Conservation (phyloP, 1,140 invertebrate species). For the Meloidogyne floridensis region DNA sequence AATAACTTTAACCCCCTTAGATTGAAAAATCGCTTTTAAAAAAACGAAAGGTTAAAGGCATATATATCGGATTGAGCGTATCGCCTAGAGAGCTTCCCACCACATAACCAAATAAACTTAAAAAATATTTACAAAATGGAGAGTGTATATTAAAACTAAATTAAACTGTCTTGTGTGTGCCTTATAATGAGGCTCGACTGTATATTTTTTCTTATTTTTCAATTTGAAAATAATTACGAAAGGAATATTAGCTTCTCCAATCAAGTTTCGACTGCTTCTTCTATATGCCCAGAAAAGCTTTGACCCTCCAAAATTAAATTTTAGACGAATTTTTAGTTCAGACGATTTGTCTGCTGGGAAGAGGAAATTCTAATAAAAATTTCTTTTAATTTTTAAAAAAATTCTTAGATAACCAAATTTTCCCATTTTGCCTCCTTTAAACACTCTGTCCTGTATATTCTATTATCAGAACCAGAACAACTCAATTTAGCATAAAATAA, state of each 20-base stretch:
- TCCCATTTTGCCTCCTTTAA: slow-evolving; percentile 37
- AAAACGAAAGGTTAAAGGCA: too few relatives aligned
- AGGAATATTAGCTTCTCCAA: slow-evolving; percentile 50
- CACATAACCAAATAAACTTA: too few relatives aligned
- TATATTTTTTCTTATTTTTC: too few relatives aligned
- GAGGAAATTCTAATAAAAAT: slow-evolving; percentile 30
- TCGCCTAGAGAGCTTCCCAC: too few relatives aligned
- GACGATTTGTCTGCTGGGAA: slow-evolving; percentile 48
- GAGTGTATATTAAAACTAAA: too few relatives aligned
- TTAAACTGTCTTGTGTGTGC: too few relatives aligned
- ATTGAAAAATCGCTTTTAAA: too few relatives aligned
- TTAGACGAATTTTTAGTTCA: slow-evolving; percentile 55
- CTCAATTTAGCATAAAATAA: slow-evolving; percentile 43
- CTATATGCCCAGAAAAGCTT: slow-evolving; percentile 26
- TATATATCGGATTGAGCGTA: too few relatives aligned
- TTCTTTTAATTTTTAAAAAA: neutral
- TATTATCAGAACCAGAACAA: slow-evolving; percentile 13
- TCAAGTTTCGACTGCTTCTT: slow-evolving; percentile 28
- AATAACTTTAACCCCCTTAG: too few relatives aligned
- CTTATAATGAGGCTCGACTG: too few relatives aligned
- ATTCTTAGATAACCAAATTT: slow-evolving; percentile 34
- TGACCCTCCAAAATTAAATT: slow-evolving; percentile 16
- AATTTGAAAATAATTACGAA: slow-evolving; percentile 34
- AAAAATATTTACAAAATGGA: too few relatives aligned
- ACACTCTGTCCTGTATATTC: slow-evolving; percentile 34